Evolutionary conservation across 30 jellyfish, hydroid and myxozoan genomes (phyloP).

Genomic region (Rhopilema esculentum): DNA sequence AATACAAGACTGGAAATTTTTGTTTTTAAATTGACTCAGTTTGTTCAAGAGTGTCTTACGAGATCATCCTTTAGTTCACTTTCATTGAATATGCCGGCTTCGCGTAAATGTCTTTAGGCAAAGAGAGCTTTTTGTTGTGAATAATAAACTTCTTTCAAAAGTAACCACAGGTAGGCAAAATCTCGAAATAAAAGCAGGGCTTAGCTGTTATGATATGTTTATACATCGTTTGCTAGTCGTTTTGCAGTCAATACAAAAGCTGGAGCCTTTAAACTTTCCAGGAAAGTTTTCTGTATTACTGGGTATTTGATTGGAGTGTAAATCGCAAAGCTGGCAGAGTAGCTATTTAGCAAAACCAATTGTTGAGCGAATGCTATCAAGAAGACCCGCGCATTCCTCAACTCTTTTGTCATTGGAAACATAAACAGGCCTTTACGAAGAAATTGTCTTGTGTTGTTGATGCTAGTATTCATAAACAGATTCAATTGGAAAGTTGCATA

Average conservation of each 20-base stretch:
- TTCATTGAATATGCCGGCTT: conserved; percentile 9
- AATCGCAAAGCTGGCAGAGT: not conserved
- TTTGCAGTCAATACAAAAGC: not conserved
- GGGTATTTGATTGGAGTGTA: too few relatives aligned
- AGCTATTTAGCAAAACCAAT: too few relatives aligned
- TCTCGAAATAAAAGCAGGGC: conserved; percentile 14
- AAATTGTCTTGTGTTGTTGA: not conserved
- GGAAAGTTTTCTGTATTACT: not conserved
- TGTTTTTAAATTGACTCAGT: conserved; percentile 29
- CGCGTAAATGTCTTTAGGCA: not conserved
- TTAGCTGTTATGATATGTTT: conserved; percentile 8
- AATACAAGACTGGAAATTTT: conserved; percentile 4
- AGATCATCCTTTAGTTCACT: conserved; percentile 10
- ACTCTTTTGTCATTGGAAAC: not conserved
- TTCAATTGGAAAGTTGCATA: not conserved
- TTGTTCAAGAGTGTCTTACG: conserved; percentile 9
- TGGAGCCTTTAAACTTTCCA: not conserved
- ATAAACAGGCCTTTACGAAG: not conserved
- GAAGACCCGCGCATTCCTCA: not conserved
- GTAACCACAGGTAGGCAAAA: conserved; percentile 31
- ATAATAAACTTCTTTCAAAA: conserved; percentile 36
- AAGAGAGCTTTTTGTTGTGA: not conserved
- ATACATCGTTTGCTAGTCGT: not conserved
- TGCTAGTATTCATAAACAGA: not conserved
- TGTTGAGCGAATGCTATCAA: not conserved